Evolutionary conservation across 1,140 invertebrate species (phyloP).

Genomic region (Maniola jurtina): DNA sequence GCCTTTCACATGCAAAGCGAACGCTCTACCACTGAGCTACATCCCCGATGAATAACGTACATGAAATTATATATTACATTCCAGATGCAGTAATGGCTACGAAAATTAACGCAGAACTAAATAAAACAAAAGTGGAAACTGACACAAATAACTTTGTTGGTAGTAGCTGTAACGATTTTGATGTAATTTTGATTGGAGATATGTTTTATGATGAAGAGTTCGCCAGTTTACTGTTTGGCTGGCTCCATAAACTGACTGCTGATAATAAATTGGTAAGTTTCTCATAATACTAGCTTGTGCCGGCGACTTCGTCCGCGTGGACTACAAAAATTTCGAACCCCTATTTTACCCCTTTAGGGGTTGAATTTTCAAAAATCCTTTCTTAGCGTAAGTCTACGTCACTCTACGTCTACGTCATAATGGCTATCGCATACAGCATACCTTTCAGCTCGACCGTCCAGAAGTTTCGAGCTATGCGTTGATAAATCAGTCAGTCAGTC

Average conservation of each 20-base stretch:
- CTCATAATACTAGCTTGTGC: too few relatives aligned
- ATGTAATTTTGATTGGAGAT: conserved; percentile 79
- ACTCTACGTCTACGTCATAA: too few relatives aligned
- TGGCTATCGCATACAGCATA: too few relatives aligned
- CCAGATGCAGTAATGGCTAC: conserved; percentile 61
- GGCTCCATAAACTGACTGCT: conserved; percentile 56
- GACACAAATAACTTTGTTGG: conserved; percentile 67
- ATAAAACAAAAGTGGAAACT: conserved; percentile 62
- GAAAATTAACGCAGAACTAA: conserved; percentile 75
- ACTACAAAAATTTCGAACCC: too few relatives aligned
- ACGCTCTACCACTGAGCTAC: conserved; percentile 90
- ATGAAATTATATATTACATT: conserved; percentile 37
- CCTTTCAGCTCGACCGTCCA: too few relatives aligned
- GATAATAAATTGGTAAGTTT: conserved; percentile 59
- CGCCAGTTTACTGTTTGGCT: conserved; percentile 64
- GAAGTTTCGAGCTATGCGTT: too few relatives aligned
- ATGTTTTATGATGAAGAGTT: conserved; percentile 80
- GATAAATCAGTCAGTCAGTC: too few relatives aligned
- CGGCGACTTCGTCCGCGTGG: too few relatives aligned
- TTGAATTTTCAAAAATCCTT: too few relatives aligned
- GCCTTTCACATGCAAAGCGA: conserved; percentile 89
- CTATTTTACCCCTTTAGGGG: too few relatives aligned
- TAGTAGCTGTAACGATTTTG: conserved; percentile 50
- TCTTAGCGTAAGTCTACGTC: too few relatives aligned
- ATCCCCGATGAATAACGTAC: conserved; percentile 63